Percentiles rank a stretch among this genome's conserved stretches.
phyloP scores from a whole-genome alignment of 2,888 invertebrate species.

The Plemyria rubiginata region DNA sequence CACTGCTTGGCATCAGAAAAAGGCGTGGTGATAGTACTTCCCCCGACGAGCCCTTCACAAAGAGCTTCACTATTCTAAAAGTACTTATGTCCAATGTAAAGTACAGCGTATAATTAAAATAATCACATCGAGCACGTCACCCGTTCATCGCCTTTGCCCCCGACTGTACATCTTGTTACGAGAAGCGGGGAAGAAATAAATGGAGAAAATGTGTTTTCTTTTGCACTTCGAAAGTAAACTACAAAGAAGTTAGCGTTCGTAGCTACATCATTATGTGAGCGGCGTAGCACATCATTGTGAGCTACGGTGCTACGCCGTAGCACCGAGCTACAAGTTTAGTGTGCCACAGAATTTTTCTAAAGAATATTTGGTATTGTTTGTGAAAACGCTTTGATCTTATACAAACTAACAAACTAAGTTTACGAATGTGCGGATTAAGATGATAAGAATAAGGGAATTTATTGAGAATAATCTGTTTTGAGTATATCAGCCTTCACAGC shows the following conservation, averaged over 20 bases:
- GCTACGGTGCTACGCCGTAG: constrained; percentile 19
- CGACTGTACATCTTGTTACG: constrained; percentile 32
- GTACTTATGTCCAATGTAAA: no score
- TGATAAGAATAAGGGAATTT: no score
- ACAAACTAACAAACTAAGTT: not conserved
- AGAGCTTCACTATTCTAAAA: no score
- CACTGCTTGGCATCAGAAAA: no score
- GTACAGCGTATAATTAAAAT: not conserved
- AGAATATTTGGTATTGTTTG: constrained; percentile 2
- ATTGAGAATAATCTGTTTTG: no score
- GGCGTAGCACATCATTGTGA: constrained; percentile 20
- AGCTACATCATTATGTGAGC: constrained; percentile 30
- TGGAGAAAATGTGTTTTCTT: constrained; percentile 33
- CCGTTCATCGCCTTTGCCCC: constrained; percentile 2
- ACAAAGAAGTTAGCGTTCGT: constrained; percentile 29
- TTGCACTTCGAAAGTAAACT: constrained; percentile 33
- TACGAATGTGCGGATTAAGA: no score
- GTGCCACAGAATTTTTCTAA: not conserved
- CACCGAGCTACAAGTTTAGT: not conserved
- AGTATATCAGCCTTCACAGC: no score
- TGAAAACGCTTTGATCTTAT: constrained; percentile 1
- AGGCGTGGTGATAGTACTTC: no score
- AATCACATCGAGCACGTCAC: constrained; percentile 5
- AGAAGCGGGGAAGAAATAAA: constrained; percentile 27
- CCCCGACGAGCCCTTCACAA: no score